Evolutionary conservation across 1,140 invertebrate species (phyloP), one percentile per base, ranked within the genome.

Genomic region (Microplitis demolitor): DNA sequence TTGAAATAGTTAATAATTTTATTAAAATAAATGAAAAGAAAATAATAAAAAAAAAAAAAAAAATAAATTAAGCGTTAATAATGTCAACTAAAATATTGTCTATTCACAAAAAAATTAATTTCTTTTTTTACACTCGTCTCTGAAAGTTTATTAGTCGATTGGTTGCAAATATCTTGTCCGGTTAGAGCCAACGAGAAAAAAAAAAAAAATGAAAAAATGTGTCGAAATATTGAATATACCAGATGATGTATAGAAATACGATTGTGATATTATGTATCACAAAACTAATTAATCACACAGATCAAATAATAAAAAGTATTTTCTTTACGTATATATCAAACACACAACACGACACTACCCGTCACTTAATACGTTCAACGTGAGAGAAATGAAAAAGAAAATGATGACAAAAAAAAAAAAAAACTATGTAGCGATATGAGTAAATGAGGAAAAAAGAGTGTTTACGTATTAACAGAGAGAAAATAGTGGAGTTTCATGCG

Each of bases 401-500:
- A 45, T 3, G 39, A 45, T 45, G 39, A 45, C 24, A 54, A 6
- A 34, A 69, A 56, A 53, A 56, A 34, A 24, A 24, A 24, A 24
- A 24, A 24, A 24, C 0, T 45, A 45, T 45, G 39, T 45, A 45
- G 6, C 11, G 39, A 64, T 31, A 73, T 56, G 74, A 76, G 72
- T 72, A 77, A 76, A 75, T 76, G 70, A 72, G 71, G 76, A 79
- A 71, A 71, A 74, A 74, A 73, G 71, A 74, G 76, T 77, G 79
- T 80, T 80, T 78, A 80, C 73, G 76, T 74, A 58, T 69, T 71
- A 73, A 14, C 35, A 62, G 69, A 74, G 60, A 66, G 31, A 61
- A 69, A 62, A 58, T 34, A 54, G 33, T 11, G 24, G 62, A 50
- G 66, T 67, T 76, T 78, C 77, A 81, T 76, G 78, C 79, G 76